Evolutionary conservation across 2,888 invertebrate genomes (phyloP).

Genomic region (Saturnia japonica): DNA sequence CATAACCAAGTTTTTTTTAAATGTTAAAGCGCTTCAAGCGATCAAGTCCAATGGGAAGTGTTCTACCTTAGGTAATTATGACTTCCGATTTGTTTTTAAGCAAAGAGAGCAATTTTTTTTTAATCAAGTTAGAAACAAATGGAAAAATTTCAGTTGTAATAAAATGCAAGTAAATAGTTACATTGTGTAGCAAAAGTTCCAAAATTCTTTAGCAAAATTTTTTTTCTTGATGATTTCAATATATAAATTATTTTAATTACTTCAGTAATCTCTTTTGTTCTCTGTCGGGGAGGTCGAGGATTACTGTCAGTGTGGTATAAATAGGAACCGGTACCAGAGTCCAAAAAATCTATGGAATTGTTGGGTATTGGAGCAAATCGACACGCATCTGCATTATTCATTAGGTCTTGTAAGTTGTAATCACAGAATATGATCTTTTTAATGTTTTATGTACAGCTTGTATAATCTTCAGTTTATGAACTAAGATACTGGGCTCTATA

Average conservation of each 20-base stretch:
- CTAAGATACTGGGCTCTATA: background rate
- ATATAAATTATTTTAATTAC: conserved; percentile 13
- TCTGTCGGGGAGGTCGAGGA: conserved; percentile 38
- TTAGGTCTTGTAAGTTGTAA: too few species aligned
- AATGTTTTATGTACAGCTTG: background rate
- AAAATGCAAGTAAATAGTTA: conserved; percentile 46
- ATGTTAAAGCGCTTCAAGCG: too few species aligned
- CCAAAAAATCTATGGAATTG: conserved; percentile 48
- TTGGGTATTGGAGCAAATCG: conserved; percentile 67
- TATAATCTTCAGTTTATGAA: background rate
- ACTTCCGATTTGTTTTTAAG: too few species aligned
- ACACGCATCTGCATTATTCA: conserved; percentile 72
- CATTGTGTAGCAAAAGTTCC: conserved; percentile 80
- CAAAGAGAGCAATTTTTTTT: too few species aligned
- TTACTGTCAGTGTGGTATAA: background rate
- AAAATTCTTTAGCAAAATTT: conserved; percentile 68
- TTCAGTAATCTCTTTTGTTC: conserved; percentile 18
- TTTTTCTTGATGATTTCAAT: conserved; percentile 32
- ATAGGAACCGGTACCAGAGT: background rate
- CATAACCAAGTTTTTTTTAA: background rate
- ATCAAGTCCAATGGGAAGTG: too few species aligned
- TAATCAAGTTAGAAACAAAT: too few species aligned
- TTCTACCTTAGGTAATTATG: too few species aligned
- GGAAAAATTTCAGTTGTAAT: too few species aligned
- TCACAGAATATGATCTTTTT: too few species aligned